Percentiles rank a stretch among this genome's conserved stretches.
These are phyloP conservation scores for Euborellia annulipes DNA, from an alignment of 1,140 invertebrate genomes.

Conservation along the genomic window DNA sequence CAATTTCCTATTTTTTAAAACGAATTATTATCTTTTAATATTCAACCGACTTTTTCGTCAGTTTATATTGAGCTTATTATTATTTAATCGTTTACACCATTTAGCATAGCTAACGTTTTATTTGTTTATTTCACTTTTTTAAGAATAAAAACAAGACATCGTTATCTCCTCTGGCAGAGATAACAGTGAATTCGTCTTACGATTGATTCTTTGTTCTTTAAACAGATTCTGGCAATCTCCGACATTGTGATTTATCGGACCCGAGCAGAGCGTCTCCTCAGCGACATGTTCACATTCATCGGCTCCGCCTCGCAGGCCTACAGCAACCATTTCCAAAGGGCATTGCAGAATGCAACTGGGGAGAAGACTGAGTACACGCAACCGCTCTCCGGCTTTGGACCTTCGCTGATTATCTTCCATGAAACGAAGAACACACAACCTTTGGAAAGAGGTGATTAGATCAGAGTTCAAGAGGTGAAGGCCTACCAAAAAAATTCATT, in stretches of 20 bases:
- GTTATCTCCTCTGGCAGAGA: no score
- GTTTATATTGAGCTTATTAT: no score
- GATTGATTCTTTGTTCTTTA: conserved; percentile 8
- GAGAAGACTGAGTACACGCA: conserved; percentile 32
- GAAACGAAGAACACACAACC: conserved; percentile 59
- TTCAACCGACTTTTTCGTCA: no score
- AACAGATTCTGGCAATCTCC: conserved; percentile 55
- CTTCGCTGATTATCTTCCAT: conserved; percentile 64
- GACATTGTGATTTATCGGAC: conserved; percentile 72
- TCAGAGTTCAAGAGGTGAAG: no score
- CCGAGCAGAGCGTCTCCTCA: conserved; percentile 55
- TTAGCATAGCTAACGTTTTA: no score
- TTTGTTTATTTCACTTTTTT: no score
- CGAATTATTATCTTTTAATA: no score
- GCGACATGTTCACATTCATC: conserved; percentile 66
- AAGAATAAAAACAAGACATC: no score
- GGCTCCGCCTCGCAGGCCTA: conserved; percentile 62
- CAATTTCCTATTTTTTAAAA: no score
- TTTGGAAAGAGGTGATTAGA: conserved; percentile 12
- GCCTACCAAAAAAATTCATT: no score
- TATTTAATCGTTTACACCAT: no score
- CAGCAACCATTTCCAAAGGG: conserved; percentile 51
- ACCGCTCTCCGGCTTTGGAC: conserved; percentile 42
- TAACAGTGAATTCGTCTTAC: no score
- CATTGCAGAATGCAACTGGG: conserved; percentile 36